Conservation (phyloP, 2,888 invertebrate species). For the Phyto melanocephala region DNA sequence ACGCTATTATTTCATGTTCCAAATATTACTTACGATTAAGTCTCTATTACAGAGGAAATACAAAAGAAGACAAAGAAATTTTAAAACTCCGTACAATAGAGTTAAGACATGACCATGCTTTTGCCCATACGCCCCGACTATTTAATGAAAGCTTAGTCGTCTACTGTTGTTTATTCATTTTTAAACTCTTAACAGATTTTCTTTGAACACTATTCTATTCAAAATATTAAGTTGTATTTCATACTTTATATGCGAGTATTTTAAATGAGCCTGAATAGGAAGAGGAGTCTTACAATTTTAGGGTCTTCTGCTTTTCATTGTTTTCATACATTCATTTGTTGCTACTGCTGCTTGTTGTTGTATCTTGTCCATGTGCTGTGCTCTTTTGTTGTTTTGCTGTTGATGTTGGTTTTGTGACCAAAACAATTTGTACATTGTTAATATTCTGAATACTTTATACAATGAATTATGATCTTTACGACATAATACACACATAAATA, state of each 20-base stretch:
- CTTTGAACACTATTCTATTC: conserved; percentile 47
- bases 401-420: conserved; percentile 54
- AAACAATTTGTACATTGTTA: conserved; percentile 64
- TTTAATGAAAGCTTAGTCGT: conserved; percentile 19
- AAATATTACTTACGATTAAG: conserved; percentile 14
- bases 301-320: conserved; percentile 53
- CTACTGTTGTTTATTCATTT: neutral
- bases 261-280: conserved; percentile 18
- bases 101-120: conserved; percentile 20
- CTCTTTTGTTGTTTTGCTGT: conserved; percentile 9
- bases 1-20: neutral
- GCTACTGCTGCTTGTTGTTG: conserved; percentile 8
- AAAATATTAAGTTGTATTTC: conserved; percentile 38
- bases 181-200: conserved; percentile 24
- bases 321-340: conserved; percentile 34
- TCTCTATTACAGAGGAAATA: neutral
- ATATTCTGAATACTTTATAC: conserved; percentile 64
- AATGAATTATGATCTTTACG: conserved; percentile 65
- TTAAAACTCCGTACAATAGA: conserved; percentile 13
- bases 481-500: too few relatives aligned
- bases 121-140: neutral
- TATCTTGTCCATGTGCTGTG: neutral
- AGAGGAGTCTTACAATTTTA: conserved; percentile 5
- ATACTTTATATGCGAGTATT: neutral
- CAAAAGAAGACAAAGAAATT: neutral